These are phyloP conservation scores for Ecdyonurus torrentis DNA, from an alignment of 2,888 invertebrate genomes.

Conservation along the genomic window DNA sequence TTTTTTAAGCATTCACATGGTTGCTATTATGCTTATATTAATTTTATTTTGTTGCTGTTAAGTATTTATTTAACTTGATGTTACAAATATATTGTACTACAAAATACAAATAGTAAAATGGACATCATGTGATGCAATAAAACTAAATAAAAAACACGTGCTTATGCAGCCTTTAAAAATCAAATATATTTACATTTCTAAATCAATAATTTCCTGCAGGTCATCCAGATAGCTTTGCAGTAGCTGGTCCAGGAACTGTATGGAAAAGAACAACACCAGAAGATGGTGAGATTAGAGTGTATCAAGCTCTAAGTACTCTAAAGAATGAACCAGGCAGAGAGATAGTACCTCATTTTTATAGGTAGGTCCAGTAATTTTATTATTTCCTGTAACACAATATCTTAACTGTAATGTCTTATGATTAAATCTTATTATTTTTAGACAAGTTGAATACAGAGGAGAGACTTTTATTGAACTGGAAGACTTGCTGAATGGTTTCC, in stretches of 20 bases:
- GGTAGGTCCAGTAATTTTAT: not conserved
- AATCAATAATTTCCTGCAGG: too few species aligned
- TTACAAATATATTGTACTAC: too few species aligned
- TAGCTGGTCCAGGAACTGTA: constrained; percentile 82
- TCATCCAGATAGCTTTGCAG: constrained; percentile 82
- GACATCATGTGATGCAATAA: too few species aligned
- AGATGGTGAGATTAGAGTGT: not conserved
- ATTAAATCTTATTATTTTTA: constrained; percentile 59
- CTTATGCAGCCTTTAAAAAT: too few species aligned
- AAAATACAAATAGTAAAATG: too few species aligned
- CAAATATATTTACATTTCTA: too few species aligned
- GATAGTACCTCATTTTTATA: not conserved
- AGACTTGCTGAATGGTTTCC: constrained; percentile 78
- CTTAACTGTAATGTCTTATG: not conserved
- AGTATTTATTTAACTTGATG: too few species aligned
- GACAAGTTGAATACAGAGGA: constrained; percentile 60
- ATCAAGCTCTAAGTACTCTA: not conserved
- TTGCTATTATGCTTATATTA: too few species aligned
- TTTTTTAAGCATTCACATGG: too few species aligned
- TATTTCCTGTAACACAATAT: not conserved
- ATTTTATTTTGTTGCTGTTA: too few species aligned
- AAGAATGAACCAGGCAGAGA: not conserved
- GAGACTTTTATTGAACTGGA: constrained; percentile 88
- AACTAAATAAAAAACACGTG: too few species aligned
- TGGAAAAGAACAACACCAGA: constrained; percentile 52